phyloP scores from a whole-genome alignment of 2,113 vertebrate genomes.

The Dendropsophus ebraccatus region DNA sequence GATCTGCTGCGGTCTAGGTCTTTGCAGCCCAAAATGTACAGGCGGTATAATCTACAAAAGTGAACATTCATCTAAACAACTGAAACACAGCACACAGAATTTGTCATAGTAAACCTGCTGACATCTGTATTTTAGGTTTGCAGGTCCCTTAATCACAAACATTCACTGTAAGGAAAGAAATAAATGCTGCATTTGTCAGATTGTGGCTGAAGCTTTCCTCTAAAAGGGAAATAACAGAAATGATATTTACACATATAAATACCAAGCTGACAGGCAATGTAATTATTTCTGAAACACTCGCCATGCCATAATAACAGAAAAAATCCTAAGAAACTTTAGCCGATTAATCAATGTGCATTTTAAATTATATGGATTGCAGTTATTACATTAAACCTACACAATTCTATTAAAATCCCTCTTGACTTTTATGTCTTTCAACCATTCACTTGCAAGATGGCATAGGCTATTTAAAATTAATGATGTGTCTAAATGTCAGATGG shows the following conservation, averaged over 20 bases:
- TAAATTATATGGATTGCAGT: conserved; percentile 10
- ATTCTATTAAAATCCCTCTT: conserved; percentile 37
- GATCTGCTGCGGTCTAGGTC: not conserved
- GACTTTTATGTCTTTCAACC: conserved; percentile 37
- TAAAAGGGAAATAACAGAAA: not conserved
- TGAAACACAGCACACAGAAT: not conserved
- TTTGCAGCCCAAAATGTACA: not conserved
- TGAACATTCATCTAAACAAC: not conserved
- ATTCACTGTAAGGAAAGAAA: not conserved
- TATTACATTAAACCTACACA: conserved; percentile 35
- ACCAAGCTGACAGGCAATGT: not conserved
- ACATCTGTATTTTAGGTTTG: not conserved
- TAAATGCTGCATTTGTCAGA: not conserved
- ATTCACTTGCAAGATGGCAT: conserved; percentile 33
- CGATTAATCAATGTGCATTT: conserved; percentile 29
- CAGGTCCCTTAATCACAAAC: not conserved
- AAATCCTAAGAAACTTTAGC: not conserved
- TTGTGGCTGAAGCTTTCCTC: not conserved
- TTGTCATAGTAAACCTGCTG: not conserved
- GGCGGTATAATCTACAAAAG: not conserved
- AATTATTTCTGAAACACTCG: not conserved
- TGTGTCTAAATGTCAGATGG: conserved; percentile 36
- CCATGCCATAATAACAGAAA: not conserved
- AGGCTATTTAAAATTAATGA: conserved; percentile 42
- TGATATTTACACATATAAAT: not conserved